These are phyloP conservation scores for Capitella teleta DNA, from an alignment of 1,140 invertebrate species.

Conservation along the genomic window DNA sequence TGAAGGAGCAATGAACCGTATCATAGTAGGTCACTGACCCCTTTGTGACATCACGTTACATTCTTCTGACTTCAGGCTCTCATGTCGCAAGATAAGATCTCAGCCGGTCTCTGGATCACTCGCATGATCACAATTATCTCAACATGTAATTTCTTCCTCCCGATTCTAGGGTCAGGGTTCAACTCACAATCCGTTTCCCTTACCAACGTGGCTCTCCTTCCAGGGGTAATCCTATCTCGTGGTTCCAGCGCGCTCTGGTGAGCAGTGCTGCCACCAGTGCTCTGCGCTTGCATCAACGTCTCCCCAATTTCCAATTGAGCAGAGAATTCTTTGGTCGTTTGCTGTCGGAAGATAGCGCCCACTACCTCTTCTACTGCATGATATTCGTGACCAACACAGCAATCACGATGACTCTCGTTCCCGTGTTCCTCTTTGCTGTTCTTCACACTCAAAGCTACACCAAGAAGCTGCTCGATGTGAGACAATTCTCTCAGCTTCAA, in stretches of 20 bases:
- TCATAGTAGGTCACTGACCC: no score
- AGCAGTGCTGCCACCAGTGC: slow-evolving; percentile 87
- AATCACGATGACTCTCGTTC: slow-evolving; percentile 75
- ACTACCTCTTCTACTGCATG: slow-evolving; percentile 87
- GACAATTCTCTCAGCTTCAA: not conserved
- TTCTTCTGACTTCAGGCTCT: slow-evolving; percentile 42
- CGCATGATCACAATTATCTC: slow-evolving; percentile 70
- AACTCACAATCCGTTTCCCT: not conserved
- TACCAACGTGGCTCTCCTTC: slow-evolving; percentile 21
- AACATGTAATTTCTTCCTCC: slow-evolving; percentile 70
- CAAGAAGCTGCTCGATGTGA: slow-evolving; percentile 72
- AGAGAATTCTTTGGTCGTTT: slow-evolving; percentile 67
- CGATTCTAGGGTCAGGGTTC: slow-evolving; percentile 69
- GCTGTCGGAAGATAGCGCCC: slow-evolving; percentile 84
- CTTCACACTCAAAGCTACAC: slow-evolving; percentile 85
- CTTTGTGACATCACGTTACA: no score
- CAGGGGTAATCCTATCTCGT: slow-evolving; percentile 63
- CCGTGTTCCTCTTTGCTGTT: slow-evolving; percentile 77
- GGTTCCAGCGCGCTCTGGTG: slow-evolving; percentile 81
- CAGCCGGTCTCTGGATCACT: slow-evolving; percentile 70
- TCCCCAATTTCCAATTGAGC: slow-evolving; percentile 66
- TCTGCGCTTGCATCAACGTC: slow-evolving; percentile 79
- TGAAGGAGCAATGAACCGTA: no score
- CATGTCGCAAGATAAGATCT: slow-evolving; percentile 68
- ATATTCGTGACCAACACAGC: slow-evolving; percentile 84